Evolutionary conservation across 2,797 vertebrate genomes (phyloP), one percentile per base, ranked within the genome.

Genomic region (Strix occidentalis): DNA sequence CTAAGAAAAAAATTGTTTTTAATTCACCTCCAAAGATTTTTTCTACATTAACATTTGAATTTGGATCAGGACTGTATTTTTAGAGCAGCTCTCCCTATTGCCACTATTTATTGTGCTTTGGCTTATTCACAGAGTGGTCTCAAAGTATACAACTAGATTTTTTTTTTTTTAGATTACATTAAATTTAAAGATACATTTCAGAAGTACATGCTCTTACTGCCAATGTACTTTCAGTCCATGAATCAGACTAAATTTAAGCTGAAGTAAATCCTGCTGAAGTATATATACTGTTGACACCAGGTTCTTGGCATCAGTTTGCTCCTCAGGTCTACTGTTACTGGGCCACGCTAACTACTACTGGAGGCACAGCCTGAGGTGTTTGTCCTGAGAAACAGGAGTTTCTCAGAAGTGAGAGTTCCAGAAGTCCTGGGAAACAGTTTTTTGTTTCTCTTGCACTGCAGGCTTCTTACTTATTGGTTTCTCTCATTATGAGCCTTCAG

Each of bases 221-320:
- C 82, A 53, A 57, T 29, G 16, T 21, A 48, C 14, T 87, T 86
- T 71, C 25, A 60, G 28, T 48, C 18, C 11, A 43, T 20, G 33
- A 66, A 64, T 7, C 4, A 61, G 37, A 54, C 19, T 66, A 74
- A 83, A 83, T 85, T 83, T 50, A 50, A 50, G 7, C 18, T 70
- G 45, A 70, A 51, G 5, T 58, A 81, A 64, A 48, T 71, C 31
- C 25, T 64, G 10, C 31, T 31, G 53, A 43, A 45, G 17, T 48
- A 7, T 41, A 12, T 43, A 6, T 37, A 25, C 6, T 65, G n/a
- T 0, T 0, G 9, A 53, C 11, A 68, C 16, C 16, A n/a, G 6
- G 13, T 46, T 19, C 16, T 81, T 48, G 70, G 6, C 31, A 51
- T 1, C 28, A 50, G 23, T 53, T 63, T 87, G 11, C 23, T 56